These are phyloP conservation scores for Hormaphis cornu DNA, from an alignment of 1,140 invertebrate species.

Conservation along the genomic window DNA sequence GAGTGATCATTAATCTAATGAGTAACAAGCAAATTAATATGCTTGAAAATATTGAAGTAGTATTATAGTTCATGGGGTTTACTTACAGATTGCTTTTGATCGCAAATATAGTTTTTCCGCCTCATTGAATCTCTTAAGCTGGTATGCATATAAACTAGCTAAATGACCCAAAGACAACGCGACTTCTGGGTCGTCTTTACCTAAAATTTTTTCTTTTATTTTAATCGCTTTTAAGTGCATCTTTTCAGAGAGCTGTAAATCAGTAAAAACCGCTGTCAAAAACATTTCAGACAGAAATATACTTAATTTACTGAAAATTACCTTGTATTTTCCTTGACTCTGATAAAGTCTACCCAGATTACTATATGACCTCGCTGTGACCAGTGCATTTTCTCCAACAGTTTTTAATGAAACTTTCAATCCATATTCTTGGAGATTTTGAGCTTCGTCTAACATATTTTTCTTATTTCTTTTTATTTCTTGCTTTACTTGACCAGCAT, in stretches of 20 bases:
- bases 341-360: constrained; percentile 86
- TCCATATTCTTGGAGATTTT: constrained; percentile 70
- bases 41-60: no score
- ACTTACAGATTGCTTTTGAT: constrained; percentile 78
- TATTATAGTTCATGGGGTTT: no score
- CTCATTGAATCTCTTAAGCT: constrained; percentile 74
- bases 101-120: constrained; percentile 77
- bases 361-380: constrained; percentile 90
- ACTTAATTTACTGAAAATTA: constrained; percentile 40
- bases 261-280: neutral
- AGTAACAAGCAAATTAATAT: no score
- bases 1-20: no score
- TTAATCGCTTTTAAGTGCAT: constrained; percentile 86
- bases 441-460: constrained; percentile 50
- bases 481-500: neutral
- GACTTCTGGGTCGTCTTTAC: constrained; percentile 81
- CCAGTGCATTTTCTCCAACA: constrained; percentile 85
- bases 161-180: constrained; percentile 83
- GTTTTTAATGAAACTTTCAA: constrained; percentile 62
- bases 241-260: constrained; percentile 63
- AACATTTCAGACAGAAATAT: neutral
- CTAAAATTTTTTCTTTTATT: constrained; percentile 80
- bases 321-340: constrained; percentile 75
- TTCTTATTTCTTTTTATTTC: neutral
- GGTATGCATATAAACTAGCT: constrained; percentile 87